Conservation (phyloP, 1,140 invertebrate genomes). For the Zophobas morio region DNA sequence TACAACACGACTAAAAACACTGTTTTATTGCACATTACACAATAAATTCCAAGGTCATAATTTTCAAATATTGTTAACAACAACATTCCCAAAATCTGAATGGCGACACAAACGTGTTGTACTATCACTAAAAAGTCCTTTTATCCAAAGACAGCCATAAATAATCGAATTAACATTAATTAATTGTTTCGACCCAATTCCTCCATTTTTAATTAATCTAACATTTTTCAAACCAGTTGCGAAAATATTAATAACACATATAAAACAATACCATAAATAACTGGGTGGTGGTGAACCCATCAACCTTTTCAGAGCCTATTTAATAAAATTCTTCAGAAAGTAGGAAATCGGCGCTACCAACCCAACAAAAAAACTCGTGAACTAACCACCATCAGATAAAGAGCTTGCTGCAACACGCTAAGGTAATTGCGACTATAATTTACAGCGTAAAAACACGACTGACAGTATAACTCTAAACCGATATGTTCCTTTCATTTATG, state of each 20-base stretch:
- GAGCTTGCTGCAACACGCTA: neutral
- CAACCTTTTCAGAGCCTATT: neutral
- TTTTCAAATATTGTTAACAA: too few species aligned
- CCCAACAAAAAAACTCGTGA: neutral
- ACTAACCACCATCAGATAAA: neutral
- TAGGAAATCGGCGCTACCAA: neutral
- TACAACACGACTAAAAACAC: too few species aligned
- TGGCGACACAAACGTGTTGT: too few species aligned
- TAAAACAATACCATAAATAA: neutral
- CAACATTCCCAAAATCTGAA: too few species aligned
- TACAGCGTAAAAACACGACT: neutral
- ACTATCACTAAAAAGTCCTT: neutral
- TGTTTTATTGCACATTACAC: too few species aligned
- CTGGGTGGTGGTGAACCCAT: neutral
- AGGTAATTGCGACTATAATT: neutral
- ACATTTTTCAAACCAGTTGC: neutral
- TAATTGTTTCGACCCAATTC: neutral
- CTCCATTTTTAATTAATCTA: neutral
- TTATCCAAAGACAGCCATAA: neutral
- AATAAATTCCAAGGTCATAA: too few species aligned
- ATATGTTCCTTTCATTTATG: constrained; percentile 2
- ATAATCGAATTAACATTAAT: neutral
- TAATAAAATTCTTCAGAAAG: neutral
- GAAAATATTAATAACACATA: neutral
- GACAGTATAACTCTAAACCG: neutral